Base-by-base conservation (phyloP, 2,888 invertebrate genomes). In the Syrphus vitripennis region DNA sequence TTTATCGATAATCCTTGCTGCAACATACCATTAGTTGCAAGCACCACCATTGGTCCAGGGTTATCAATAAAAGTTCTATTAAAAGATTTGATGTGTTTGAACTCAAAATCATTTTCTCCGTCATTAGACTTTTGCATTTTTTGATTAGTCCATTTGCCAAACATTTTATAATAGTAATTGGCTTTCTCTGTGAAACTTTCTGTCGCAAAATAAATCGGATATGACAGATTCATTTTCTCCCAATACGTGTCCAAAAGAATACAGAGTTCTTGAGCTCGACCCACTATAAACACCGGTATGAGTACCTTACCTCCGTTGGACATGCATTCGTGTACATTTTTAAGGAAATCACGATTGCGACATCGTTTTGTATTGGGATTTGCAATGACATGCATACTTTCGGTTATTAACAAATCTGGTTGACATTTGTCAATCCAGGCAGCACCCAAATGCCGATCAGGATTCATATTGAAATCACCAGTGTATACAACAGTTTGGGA, bases 391-490 rank as follows among this genome's bases (percentile, higher is more conserved):
- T 99, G 99, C 0, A 99, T 99, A 9, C 99, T 98, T 92, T 99
- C 99, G 0, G 98, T 97, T 89, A 99, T 99, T 6, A 99, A 94
- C 63, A 99, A 93, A 92, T 99, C 98, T 0, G 99, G 99, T 53
- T 98, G 94, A 90, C 99, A 99, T 93, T 98, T 98, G 91, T 99
- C 98, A 89, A 99, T 99, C 98, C 98, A 98, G 0, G 99, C 99
- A 4, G 99, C 98, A 1, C 99, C 99, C 83, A 99, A 94, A 94
- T 99, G 99, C 71, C 99, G 94, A 92, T 99, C 99, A 0, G 99
- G 99, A 0, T 99, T 99, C 99, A 99, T 99, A 91, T 99, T 99
- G 91, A 98, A 99, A 92, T 99, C 99, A 14, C 99, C 99, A 0
- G 99, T 99, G 90, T 99, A 99, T 0, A 99, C 98, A 61, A 99